Percentiles rank a stretch among this genome's conserved stretches.
Evolutionary conservation across 1,140 invertebrate genomes (phyloP).

Genomic region (Heliconius nattereri): DNA sequence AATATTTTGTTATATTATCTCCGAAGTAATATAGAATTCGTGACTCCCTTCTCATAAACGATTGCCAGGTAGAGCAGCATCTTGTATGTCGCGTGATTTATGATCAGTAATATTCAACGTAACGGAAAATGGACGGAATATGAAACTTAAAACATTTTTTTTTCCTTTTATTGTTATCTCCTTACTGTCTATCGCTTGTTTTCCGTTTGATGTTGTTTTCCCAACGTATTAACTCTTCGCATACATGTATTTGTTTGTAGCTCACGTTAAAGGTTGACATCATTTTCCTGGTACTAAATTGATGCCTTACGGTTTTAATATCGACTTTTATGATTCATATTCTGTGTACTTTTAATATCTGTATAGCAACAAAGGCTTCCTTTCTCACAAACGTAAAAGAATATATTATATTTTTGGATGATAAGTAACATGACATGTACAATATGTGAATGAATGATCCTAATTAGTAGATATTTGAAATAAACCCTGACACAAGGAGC

Average conservation of each 20-base stretch:
- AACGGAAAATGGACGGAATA: constrained; percentile 32
- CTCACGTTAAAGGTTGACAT: constrained; percentile 37
- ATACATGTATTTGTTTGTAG: constrained; percentile 32
- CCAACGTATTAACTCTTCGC: constrained; percentile 35
- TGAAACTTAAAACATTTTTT: constrained; percentile 38
- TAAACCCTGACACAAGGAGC: no score
- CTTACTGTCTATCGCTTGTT: constrained; percentile 36
- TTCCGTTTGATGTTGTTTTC: constrained; percentile 45
- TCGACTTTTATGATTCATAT: constrained; percentile 12
- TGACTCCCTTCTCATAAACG: not conserved
- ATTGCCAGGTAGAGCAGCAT: not conserved
- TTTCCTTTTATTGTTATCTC: constrained; percentile 52
- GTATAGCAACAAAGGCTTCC: not conserved
- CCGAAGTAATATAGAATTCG: no score
- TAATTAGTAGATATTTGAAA: no score
- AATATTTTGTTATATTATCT: no score
- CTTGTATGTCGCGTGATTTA: not conserved
- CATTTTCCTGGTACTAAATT: constrained; percentile 34
- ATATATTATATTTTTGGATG: not conserved
- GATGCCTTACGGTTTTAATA: constrained; percentile 31
- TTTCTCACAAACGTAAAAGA: not conserved
- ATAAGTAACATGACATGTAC: no score
- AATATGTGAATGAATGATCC: no score
- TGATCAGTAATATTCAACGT: not conserved
- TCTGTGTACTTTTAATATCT: not conserved